Evolutionary conservation across 2,113 vertebrate species (phyloP), one percentile per base, ranked within the genome.

Genomic region (Campylomormyrus tamandua): DNA sequence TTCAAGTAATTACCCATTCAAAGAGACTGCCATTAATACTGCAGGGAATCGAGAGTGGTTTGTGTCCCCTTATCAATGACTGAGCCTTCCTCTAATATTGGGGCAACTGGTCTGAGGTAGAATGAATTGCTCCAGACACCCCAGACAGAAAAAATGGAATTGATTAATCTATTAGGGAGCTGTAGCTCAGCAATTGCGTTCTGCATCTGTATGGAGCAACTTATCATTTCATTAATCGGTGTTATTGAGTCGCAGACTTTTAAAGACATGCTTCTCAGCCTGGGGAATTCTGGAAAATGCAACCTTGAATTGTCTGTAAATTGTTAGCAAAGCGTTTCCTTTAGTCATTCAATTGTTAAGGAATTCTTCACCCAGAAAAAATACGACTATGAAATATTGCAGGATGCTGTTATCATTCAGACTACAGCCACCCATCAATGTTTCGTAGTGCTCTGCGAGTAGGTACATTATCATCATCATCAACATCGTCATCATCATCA

Each of bases 151-250:
- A 86, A 13, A 13, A 31, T 50, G 48, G 49, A 52, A 5, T 27
- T 86, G 84, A 86, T 52, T 31, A 27, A 86, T 52, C 48, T 86
- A 48, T 86, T 86, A 86, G 15, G 48, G 46, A 35, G 83, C 46
- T 49, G n/a, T 27, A 52, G 11, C 48, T 52, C 46, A 27, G 84
- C 24, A 35, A 31, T n/a, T 10, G 3, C 49, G 0, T 24, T 86
- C 17, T 84, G 84, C 19, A 86, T 31, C 48, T n/a, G 11, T 50
- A 49, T 85, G 83, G 24, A 49, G 46, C 10, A 50, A 15, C n/a
- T 86, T 86, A 86, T 86, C 84, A 86, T 86, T 52, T 86, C 46
- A 15, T 49, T 50, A 48, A 86, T 86, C 39, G 10, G 83, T 48
- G 45, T 15, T n/a, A 85, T 50, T 85, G 19, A 85, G 45, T 52